These are phyloP conservation scores for Microctonus aethiopoides DNA, from an alignment of 2,888 invertebrate species.

Conservation along the genomic window DNA sequence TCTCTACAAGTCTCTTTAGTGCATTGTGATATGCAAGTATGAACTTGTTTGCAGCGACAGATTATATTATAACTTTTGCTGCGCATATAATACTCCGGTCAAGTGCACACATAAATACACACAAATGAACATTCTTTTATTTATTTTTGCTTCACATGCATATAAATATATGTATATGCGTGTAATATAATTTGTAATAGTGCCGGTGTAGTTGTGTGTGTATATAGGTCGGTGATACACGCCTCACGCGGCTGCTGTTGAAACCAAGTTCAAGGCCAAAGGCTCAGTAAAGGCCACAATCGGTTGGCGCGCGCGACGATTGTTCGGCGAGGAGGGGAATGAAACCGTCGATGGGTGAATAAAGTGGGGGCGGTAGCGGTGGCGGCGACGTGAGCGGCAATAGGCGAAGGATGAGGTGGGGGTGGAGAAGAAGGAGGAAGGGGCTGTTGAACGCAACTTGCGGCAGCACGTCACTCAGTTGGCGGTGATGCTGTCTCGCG, in stretches of 20 bases:
- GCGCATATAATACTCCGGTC: conserved; percentile 7
- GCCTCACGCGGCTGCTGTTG: conserved; percentile 66
- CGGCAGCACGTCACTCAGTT: conserved; percentile 68
- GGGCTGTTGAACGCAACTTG: conserved; percentile 74
- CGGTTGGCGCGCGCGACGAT: conserved; percentile 39
- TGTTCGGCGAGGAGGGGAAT: conserved; percentile 30
- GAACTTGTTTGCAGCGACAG: neutral
- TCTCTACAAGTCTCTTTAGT: conserved; percentile 19
- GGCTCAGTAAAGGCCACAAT: conserved; percentile 66
- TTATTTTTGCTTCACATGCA: neutral
- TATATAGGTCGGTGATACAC: conserved; percentile 65
- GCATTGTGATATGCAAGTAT: no score
- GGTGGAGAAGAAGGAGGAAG: conserved; percentile 68
- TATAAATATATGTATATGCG: neutral
- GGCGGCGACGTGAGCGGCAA: conserved; percentile 50
- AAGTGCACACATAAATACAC: neutral
- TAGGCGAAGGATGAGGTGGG: conserved; percentile 41
- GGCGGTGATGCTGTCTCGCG: conserved; percentile 67
- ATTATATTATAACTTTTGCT: conserved; percentile 3
- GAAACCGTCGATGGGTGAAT: conserved; percentile 60
- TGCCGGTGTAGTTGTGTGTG: conserved; percentile 34
- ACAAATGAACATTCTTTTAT: neutral
- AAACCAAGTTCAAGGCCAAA: conserved; percentile 69
- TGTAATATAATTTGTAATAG: conserved; percentile 17
- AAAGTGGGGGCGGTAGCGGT: conserved; percentile 66